phyloP scores from a whole-genome alignment of 2,888 invertebrate genomes.

The Cryptosula pallasiana region DNA sequence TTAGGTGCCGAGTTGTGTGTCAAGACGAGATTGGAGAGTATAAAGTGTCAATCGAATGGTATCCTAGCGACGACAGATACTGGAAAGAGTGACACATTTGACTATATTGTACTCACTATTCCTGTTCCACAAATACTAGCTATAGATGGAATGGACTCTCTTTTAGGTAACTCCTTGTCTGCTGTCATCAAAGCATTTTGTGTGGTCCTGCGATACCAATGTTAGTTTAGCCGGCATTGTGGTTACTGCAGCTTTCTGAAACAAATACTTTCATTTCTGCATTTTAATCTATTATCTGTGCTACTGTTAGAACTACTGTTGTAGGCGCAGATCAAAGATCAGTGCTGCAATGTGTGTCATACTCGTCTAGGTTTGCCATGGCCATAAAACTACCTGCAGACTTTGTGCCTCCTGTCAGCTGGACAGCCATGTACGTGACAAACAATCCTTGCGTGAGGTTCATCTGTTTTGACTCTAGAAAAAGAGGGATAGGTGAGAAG shows the following conservation, averaged over 20 bases:
- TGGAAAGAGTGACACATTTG: background rate
- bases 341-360: background rate
- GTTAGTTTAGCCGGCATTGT: no score
- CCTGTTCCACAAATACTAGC: background rate
- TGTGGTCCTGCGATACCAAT: no score
- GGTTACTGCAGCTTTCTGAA: no score
- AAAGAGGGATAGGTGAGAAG: background rate
- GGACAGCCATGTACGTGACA: background rate
- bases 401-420: background rate
- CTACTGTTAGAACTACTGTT: no score
- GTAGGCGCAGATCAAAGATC: background rate
- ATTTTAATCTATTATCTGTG: no score
- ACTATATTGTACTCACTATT: background rate
- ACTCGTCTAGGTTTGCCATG: background rate
- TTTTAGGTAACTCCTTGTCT: no score
- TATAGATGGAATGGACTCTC: background rate
- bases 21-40: background rate
- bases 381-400: background rate
- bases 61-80: background rate
- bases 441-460: background rate
- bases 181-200: no score
- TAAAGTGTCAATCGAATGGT: background rate
- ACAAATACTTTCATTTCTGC: no score
- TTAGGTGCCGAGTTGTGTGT: background rate
- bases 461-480: background rate